A percentile compares a stretch with the other conserved stretches of the same genome.
These are phyloP conservation scores for Xanthorhoe designata DNA, from an alignment of 2,888 invertebrate genomes.

Conservation along the genomic window DNA sequence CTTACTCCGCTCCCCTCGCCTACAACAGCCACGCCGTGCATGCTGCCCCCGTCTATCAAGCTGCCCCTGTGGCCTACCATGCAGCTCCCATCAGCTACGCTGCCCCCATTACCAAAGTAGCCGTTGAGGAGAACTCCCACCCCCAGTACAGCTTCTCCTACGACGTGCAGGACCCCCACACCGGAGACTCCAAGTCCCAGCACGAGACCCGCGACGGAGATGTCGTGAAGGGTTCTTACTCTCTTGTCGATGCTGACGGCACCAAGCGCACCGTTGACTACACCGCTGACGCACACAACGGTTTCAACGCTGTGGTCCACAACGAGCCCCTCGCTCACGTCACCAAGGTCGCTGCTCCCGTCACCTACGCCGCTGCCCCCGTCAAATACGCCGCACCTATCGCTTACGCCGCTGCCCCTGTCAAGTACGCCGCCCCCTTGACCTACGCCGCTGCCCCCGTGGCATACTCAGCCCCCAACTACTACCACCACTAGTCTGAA, in stretches of 20 bases:
- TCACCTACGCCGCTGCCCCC: slow-evolving; percentile 50
- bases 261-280: slow-evolving; percentile 81
- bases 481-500: slow-evolving; percentile 59
- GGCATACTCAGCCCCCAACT: slow-evolving; percentile 57
- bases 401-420: slow-evolving; percentile 81
- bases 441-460: slow-evolving; percentile 58
- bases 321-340: slow-evolving; percentile 68
- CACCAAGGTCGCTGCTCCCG: slow-evolving; percentile 49
- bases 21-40: slow-evolving; percentile 49
- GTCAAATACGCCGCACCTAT: slow-evolving; percentile 55
- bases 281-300: slow-evolving; percentile 79
- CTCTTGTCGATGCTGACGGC: slow-evolving; percentile 79
- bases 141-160: slow-evolving; percentile 76
- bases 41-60: slow-evolving; percentile 26
- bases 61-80: slow-evolving; percentile 46
- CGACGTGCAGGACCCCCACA: slow-evolving; percentile 78
- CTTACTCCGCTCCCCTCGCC: slow-evolving; percentile 54
- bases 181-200: slow-evolving; percentile 81
- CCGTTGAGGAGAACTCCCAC: slow-evolving; percentile 59
- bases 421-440: slow-evolving; percentile 60
- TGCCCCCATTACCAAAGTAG: slow-evolving; percentile 54
- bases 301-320: slow-evolving; percentile 82
- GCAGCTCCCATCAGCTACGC: slow-evolving; percentile 61
- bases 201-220: slow-evolving; percentile 80
- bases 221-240: slow-evolving; percentile 81